Evolutionary conservation across 2,888 invertebrate genomes (phyloP).

Genomic region (Drosophila ustulata): DNA sequence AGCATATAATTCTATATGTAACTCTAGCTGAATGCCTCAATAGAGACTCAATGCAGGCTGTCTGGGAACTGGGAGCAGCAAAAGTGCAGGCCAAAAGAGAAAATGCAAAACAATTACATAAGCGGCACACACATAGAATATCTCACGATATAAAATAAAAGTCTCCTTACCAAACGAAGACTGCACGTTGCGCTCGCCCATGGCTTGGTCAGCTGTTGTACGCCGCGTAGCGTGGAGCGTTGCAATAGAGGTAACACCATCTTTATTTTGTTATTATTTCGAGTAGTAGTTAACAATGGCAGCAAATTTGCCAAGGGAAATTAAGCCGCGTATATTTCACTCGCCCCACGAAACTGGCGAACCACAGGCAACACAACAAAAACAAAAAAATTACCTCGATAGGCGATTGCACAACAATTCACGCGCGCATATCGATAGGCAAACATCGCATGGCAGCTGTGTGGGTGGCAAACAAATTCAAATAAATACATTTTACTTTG

Average conservation of each 20-base stretch:
- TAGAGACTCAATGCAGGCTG: not conserved
- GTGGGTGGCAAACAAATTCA: not conserved
- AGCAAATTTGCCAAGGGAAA: slow-evolving; percentile 26
- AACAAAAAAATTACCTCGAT: slow-evolving; percentile 40
- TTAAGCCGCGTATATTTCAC: slow-evolving; percentile 51
- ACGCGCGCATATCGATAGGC: slow-evolving; percentile 35
- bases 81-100: slow-evolving; percentile 28
- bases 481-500: not conserved
- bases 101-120: slow-evolving; percentile 70
- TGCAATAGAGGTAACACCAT: slow-evolving; percentile 81
- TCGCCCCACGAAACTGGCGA: slow-evolving; percentile 39
- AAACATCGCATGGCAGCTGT: not conserved
- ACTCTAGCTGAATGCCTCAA: not conserved
- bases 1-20: slow-evolving; percentile 4
- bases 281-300: slow-evolving; percentile 32
- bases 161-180: slow-evolving; percentile 76
- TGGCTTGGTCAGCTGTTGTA: slow-evolving; percentile 77
- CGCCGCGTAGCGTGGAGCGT: slow-evolving; percentile 72
- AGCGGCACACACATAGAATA: slow-evolving; percentile 31
- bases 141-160: slow-evolving; percentile 41
- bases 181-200: slow-evolving; percentile 55
- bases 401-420: slow-evolving; percentile 10
- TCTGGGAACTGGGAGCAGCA: not conserved
- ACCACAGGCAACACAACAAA: slow-evolving; percentile 52
- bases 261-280: slow-evolving; percentile 36